Conservation (phyloP, 2,113 vertebrate genomes). For the Marmota flaviventris region DNA sequence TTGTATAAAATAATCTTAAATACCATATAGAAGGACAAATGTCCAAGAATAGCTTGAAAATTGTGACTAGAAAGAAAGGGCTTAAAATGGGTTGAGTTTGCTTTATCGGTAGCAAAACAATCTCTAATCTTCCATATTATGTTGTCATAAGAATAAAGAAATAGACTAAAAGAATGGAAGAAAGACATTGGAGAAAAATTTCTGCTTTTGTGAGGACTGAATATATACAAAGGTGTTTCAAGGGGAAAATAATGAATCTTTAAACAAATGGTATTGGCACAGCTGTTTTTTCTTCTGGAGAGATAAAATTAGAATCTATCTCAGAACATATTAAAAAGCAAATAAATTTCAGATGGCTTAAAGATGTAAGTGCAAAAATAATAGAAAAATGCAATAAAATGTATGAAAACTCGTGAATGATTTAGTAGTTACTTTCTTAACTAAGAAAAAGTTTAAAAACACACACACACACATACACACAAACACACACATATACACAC, state of each 20-base stretch:
- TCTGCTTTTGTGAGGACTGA: neutral
- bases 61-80: neutral
- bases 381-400: neutral
- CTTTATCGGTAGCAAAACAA: slow-evolving; percentile 24
- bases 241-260: neutral
- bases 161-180: neutral
- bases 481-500: neutral
- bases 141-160: neutral
- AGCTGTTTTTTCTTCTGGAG: slow-evolving; percentile 42
- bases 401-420: neutral
- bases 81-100: neutral
- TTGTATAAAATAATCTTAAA: slow-evolving; percentile 40
- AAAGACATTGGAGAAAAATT: neutral
- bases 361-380: slow-evolving; percentile 8
- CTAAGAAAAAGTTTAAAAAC: neutral
- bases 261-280: neutral
- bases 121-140: neutral
- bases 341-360: slow-evolving; percentile 41
- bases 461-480: neutral
- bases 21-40: neutral
- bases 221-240: neutral
- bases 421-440: neutral
- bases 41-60: slow-evolving; percentile 36
- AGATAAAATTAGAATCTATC: slow-evolving; percentile 32
- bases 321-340: slow-evolving; percentile 4